Conservation (phyloP, 1,140 invertebrate genomes). For the Pomacea maculata region DNA sequence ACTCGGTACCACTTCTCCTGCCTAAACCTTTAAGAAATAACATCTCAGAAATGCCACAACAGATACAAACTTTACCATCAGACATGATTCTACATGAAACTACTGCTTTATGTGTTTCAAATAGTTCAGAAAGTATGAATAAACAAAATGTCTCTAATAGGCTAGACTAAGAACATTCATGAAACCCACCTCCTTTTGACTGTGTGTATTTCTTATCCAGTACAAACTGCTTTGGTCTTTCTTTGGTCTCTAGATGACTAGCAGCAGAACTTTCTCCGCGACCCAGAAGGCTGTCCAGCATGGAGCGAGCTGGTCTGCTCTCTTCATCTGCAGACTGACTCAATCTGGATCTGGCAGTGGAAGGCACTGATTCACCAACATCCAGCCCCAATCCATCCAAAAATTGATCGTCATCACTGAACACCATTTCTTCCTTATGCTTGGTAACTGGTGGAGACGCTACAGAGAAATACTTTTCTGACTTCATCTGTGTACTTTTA, state of each 20-base stretch:
- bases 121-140: no score
- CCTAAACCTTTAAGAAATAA: no score
- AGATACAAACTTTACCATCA: no score
- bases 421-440: slow-evolving; percentile 43
- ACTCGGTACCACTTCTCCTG: no score
- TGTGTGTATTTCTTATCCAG: slow-evolving; percentile 53
- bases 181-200: slow-evolving; percentile 22
- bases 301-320: slow-evolving; percentile 40
- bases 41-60: no score
- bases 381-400: slow-evolving; percentile 41
- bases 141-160: no score
- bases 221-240: slow-evolving; percentile 46
- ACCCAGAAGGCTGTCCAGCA: slow-evolving; percentile 48
- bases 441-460: slow-evolving; percentile 19
- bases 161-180: no score
- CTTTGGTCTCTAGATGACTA: slow-evolving; percentile 40
- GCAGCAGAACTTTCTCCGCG: slow-evolving; percentile 33
- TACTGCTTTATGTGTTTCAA: no score
- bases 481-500: not conserved
- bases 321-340: slow-evolving; percentile 33
- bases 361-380: slow-evolving; percentile 17
- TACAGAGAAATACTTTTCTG: not conserved
- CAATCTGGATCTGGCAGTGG: slow-evolving; percentile 2
- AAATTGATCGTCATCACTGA: slow-evolving; percentile 50
- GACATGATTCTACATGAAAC: no score